A percentile compares a stretch with the other conserved stretches of the same genome.
Evolutionary conservation across 2,888 invertebrate species (phyloP).

Genomic region (Meandrusa payeni): DNA sequence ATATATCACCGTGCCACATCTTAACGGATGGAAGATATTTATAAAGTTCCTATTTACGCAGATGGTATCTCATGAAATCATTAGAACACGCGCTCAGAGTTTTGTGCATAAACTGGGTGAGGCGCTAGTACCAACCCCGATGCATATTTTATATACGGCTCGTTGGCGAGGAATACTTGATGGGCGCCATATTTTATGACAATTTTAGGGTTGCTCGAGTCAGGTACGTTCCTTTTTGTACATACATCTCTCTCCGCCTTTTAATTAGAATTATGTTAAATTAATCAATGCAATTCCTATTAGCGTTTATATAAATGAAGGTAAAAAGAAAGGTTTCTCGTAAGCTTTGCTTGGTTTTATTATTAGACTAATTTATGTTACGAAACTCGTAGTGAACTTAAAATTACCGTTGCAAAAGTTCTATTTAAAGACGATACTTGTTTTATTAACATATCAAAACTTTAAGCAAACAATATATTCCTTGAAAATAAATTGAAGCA

Average conservation of each 20-base stretch:
- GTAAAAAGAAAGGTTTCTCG: too few species aligned
- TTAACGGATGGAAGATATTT: too few species aligned
- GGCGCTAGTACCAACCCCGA: conserved; percentile 10
- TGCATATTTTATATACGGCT: conserved; percentile 61
- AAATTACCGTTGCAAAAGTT: too few species aligned
- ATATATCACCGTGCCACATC: too few species aligned
- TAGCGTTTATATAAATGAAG: too few species aligned
- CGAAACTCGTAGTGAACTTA: too few species aligned
- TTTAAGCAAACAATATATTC: conserved; percentile 5
- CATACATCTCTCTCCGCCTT: conserved; percentile 3
- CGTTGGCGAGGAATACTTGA: conserved; percentile 64
- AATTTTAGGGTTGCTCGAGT: conserved; percentile 26
- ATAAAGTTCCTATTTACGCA: conserved; percentile 5
- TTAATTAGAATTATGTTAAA: conserved; percentile 10
- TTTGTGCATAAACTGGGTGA: conserved; percentile 23
- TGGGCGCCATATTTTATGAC: conserved; percentile 42
- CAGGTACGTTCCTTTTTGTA: neutral
- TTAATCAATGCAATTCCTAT: too few species aligned
- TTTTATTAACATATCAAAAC: conserved; percentile 3
- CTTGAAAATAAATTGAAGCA: conserved; percentile 11
- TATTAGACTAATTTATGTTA: too few species aligned
- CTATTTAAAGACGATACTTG: too few species aligned
- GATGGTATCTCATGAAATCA: conserved; percentile 7
- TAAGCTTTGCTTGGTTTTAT: too few species aligned
- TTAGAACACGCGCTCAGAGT: neutral